phyloP scores from a whole-genome alignment of 2,888 invertebrate species.

The Melanostoma scalare region DNA sequence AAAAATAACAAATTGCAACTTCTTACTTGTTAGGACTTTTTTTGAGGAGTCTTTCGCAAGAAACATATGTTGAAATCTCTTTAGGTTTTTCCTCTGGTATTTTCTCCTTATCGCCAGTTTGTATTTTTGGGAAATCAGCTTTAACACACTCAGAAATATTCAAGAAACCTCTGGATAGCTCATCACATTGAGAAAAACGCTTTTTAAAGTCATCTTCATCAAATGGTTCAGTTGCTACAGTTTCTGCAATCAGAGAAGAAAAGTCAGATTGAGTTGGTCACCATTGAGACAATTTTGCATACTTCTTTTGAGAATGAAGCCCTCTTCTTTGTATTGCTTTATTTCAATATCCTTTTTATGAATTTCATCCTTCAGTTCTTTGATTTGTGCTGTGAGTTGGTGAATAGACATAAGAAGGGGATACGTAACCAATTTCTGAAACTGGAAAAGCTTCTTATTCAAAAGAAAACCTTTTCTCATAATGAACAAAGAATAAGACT shows the following conservation, averaged over 20 bases:
- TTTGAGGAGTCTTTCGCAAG: conserved; percentile 27
- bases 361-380: conserved; percentile 74
- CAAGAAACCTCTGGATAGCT: conserved; percentile 61
- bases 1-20: background rate
- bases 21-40: conserved; percentile 66
- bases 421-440: conserved; percentile 74
- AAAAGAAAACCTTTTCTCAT: background rate
- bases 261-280: background rate
- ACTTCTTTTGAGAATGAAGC: conserved; percentile 77
- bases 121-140: conserved; percentile 1
- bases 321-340: conserved; percentile 78
- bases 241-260: conserved; percentile 73
- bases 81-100: background rate
- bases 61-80: conserved; percentile 1
- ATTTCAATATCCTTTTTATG: conserved; percentile 79
- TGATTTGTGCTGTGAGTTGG: conserved; percentile 73
- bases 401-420: conserved; percentile 74
- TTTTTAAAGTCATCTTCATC: conserved; percentile 57
- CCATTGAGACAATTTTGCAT: conserved; percentile 41
- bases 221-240: conserved; percentile 76
- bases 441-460: conserved; percentile 71
- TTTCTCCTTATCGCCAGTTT: background rate
- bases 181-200: conserved; percentile 66
- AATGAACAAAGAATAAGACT: background rate
- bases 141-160: conserved; percentile 58